phyloP scores from a whole-genome alignment of 2,888 invertebrate genomes.

The Entomobrya multifasciata region DNA sequence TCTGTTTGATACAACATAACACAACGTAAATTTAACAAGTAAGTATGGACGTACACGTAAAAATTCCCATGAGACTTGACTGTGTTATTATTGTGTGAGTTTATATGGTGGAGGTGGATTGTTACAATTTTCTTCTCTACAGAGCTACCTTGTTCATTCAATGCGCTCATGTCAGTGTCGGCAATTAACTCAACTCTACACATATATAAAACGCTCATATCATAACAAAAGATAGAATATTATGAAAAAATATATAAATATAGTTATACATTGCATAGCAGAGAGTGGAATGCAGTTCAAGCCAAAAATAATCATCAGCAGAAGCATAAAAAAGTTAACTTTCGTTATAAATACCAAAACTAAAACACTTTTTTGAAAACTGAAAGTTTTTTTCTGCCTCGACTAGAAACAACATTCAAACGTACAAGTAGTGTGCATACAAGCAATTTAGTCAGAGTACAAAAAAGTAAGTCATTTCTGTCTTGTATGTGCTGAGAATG shows the following conservation, averaged over 20 bases:
- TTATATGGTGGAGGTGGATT: too few species aligned
- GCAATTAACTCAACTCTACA: conserved; percentile 36
- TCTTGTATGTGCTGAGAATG: not conserved
- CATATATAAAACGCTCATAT: too few species aligned
- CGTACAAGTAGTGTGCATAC: too few species aligned
- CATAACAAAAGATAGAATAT: not conserved
- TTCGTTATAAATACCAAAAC: conserved; percentile 34
- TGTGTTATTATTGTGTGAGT: conserved; percentile 6
- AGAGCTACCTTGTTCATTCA: conserved; percentile 3
- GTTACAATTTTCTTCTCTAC: not conserved
- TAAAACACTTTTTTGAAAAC: not conserved
- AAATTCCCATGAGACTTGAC: conserved; percentile 50
- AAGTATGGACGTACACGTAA: conserved; percentile 19
- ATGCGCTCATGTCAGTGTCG: conserved; percentile 35
- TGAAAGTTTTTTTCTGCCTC: conserved; percentile 26
- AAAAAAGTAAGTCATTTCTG: conserved; percentile 27
- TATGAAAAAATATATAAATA: not conserved
- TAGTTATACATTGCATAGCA: not conserved
- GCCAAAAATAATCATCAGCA: conserved; percentile 27
- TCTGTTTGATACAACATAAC: too few species aligned
- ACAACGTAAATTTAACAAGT: too few species aligned
- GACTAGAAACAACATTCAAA: not conserved
- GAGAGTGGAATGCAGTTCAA: not conserved
- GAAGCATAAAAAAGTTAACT: conserved; percentile 19
- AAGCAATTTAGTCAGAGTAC: too few species aligned